Evolutionary conservation across 2,797 vertebrate genomes (phyloP).

Genomic region (Rhincodon typus): DNA sequence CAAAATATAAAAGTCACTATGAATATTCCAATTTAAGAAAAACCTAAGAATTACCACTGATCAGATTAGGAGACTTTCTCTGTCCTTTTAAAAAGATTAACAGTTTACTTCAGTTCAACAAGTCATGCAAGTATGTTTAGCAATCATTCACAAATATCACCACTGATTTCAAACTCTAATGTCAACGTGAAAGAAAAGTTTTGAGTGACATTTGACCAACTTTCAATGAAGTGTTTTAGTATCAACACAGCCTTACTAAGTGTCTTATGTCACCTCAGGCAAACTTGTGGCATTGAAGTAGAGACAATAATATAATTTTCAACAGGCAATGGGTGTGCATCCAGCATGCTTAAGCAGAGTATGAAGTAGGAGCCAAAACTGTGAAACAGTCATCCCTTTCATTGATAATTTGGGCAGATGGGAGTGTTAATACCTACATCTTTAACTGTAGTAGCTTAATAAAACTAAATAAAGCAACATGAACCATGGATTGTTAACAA

Average conservation of each 20-base stretch:
- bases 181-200: not conserved
- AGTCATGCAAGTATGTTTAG: not conserved
- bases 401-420: conserved; percentile 47
- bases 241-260: not conserved
- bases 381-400: conserved; percentile 44
- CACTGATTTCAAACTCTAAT: not conserved
- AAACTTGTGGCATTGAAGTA: not conserved
- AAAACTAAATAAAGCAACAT: not conserved
- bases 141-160: not conserved
- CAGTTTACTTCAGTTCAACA: not conserved
- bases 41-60: not conserved
- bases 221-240: not conserved
- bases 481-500: not conserved
- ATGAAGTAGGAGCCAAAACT: not conserved
- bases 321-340: not conserved
- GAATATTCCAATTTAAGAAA: not conserved
- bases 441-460: conserved; percentile 40
- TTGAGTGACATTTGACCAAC: not conserved
- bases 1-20: not conserved
- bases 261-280: not conserved
- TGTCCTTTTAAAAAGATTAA: not conserved
- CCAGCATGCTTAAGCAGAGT: not conserved
- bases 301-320: not conserved
- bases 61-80: not conserved
- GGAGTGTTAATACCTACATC: conserved; percentile 34